phyloP scores from a whole-genome alignment of 2,888 invertebrate genomes.

The Lasioglossum marginatum region DNA sequence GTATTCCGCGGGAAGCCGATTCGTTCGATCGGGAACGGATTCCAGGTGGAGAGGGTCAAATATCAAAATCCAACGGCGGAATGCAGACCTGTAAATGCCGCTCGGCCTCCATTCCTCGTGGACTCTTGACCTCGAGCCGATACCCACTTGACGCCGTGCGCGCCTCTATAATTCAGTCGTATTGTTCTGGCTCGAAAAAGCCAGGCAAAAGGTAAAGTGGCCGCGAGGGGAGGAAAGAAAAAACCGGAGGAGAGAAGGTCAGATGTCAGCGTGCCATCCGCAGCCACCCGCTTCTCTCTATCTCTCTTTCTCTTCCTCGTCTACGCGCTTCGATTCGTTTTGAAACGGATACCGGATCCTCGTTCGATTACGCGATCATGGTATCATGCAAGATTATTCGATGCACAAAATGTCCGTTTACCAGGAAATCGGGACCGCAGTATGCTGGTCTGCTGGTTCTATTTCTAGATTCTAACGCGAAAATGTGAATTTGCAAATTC shows the following conservation, averaged over 20 bases:
- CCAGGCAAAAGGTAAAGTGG: constrained; percentile 38
- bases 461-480: not conserved
- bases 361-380: not conserved
- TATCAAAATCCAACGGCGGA: constrained; percentile 54
- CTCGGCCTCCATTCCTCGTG: constrained; percentile 74
- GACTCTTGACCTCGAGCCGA: constrained; percentile 78
- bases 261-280: constrained; percentile 58
- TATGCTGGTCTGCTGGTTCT: not conserved
- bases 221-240: constrained; percentile 22
- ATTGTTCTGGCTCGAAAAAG: constrained; percentile 70
- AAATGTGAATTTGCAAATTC: not conserved
- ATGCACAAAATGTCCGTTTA: not conserved
- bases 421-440: not conserved
- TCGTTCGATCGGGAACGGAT: constrained; percentile 48
- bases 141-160: constrained; percentile 69
- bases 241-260: constrained; percentile 49
- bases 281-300: constrained; percentile 12
- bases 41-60: constrained; percentile 43
- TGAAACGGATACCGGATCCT: not conserved
- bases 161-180: constrained; percentile 76
- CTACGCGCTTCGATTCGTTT: constrained; percentile 22
- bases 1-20: constrained; percentile 21
- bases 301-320: not conserved
- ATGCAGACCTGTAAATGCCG: constrained; percentile 59
- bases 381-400: not conserved